Percentiles rank a stretch among this genome's conserved stretches.
Evolutionary conservation across 2,888 invertebrate species (phyloP).

Genomic region (Lithophane semibrunnea): DNA sequence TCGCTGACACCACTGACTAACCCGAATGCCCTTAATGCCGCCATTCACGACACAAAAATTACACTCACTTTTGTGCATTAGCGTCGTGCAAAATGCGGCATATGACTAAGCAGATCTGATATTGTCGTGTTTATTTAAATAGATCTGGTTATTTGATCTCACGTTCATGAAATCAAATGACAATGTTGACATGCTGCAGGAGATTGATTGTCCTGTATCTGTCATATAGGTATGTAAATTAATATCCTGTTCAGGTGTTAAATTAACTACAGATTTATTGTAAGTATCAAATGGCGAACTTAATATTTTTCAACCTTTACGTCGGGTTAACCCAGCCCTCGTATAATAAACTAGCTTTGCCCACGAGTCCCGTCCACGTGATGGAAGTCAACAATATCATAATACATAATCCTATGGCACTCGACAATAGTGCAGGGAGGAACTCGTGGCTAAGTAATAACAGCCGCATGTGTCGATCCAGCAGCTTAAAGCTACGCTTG

Average conservation of each 20-base stretch:
- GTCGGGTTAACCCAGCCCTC: too few species aligned
- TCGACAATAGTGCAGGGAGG: too few species aligned
- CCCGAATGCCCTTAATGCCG: constrained; percentile 79
- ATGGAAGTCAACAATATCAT: background rate
- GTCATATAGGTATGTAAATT: constrained; percentile 42
- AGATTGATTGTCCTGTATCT: constrained; percentile 52
- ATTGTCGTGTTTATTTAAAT: constrained; percentile 54
- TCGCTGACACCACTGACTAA: constrained; percentile 70
- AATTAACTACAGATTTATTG: constrained; percentile 18
- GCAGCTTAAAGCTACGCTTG: too few species aligned
- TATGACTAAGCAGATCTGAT: constrained; percentile 52
- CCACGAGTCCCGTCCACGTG: background rate
- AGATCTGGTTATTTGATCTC: constrained; percentile 65
- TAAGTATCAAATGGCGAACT: constrained; percentile 27
- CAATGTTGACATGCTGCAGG: constrained; percentile 60
- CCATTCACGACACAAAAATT: constrained; percentile 83
- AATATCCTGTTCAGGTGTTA: constrained; percentile 59
- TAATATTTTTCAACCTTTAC: constrained; percentile 30
- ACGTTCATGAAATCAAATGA: constrained; percentile 66
- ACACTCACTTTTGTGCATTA: constrained; percentile 70
- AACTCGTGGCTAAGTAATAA: too few species aligned
- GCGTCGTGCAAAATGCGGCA: constrained; percentile 35
- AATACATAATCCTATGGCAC: too few species aligned
- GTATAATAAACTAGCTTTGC: background rate
- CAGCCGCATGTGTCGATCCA: too few species aligned